A percentile compares a stretch with the other conserved stretches of the same genome.
Conservation (phyloP, 2,113 vertebrate species). For the Rhinichthys klamathensis region DNA sequence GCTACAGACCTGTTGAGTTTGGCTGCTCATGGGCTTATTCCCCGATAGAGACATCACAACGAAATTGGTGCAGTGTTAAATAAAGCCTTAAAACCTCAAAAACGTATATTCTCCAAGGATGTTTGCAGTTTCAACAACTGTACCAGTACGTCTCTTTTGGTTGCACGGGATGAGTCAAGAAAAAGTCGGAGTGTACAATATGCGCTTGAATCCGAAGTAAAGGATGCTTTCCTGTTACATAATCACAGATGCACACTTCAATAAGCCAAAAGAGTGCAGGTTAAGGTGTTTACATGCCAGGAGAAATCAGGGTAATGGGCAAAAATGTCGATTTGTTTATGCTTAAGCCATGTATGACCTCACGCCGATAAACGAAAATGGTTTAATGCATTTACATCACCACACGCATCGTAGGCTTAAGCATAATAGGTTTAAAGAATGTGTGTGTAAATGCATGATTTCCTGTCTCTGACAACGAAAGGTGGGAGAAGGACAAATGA, state of each 20-base stretch:
- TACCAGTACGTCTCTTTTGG: background rate
- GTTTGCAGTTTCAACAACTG: background rate
- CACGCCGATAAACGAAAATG: background rate
- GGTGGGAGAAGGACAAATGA: background rate
- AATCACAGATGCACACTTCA: background rate
- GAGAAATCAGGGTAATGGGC: background rate
- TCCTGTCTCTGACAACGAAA: conserved; percentile 4
- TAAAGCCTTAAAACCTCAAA: background rate
- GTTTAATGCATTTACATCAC: background rate
- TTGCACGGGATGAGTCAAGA: background rate
- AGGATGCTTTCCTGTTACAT: background rate
- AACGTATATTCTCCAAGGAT: background rate
- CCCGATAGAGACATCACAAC: background rate
- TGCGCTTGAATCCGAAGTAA: background rate
- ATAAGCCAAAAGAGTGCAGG: background rate
- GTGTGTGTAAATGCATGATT: background rate
- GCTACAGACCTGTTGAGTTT: background rate
- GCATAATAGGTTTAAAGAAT: background rate
- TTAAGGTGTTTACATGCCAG: background rate
- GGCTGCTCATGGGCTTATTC: background rate
- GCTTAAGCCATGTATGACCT: background rate
- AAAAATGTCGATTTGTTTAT: background rate
- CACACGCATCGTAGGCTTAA: too few relatives aligned
- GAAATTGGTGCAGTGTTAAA: background rate
- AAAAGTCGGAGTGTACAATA: background rate